Percentiles rank a stretch among this genome's conserved stretches.
These are phyloP conservation scores for Cherax quadricarinatus DNA, from an alignment of 1,140 invertebrate species.

Conservation along the genomic window DNA sequence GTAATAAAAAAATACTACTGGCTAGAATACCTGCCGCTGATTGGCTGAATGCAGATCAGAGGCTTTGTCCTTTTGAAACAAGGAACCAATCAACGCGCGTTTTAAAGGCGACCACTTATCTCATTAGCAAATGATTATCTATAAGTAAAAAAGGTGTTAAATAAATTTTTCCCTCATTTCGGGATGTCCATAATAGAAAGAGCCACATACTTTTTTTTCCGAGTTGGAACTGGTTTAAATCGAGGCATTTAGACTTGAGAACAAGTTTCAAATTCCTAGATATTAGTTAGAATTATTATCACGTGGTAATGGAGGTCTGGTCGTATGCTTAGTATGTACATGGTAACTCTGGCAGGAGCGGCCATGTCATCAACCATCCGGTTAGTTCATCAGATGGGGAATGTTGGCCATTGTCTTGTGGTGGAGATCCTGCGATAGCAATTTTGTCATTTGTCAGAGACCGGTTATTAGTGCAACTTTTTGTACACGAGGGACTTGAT, in stretches of 20 bases:
- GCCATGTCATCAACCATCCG: constrained; percentile 66
- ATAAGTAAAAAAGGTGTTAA: constrained; percentile 17
- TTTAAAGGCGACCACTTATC: constrained; percentile 69
- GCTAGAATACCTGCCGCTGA: constrained; percentile 1
- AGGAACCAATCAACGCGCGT: constrained; percentile 59
- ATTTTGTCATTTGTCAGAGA: constrained; percentile 70
- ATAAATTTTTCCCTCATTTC: constrained; percentile 5
- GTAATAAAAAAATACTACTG: constrained; percentile 48
- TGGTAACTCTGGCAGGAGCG: constrained; percentile 63
- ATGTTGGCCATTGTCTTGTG: constrained; percentile 68
- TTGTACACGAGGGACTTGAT: constrained; percentile 33
- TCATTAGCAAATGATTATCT: constrained; percentile 64
- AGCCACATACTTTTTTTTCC: neutral
- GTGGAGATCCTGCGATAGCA: constrained; percentile 62
- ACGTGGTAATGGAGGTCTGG: constrained; percentile 43
- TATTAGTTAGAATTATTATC: constrained; percentile 43
- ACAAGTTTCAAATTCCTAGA: neutral
- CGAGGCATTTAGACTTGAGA: neutral
- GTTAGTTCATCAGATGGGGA: constrained; percentile 69
- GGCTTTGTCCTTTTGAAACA: constrained; percentile 57
- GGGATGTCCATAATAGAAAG: neutral
- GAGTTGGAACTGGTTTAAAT: neutral
- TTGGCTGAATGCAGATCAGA: constrained; percentile 29
- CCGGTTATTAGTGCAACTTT: constrained; percentile 71
- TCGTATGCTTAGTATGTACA: constrained; percentile 32